Evolutionary conservation across 2,797 vertebrate genomes (phyloP), one percentile per base, ranked within the genome.

Genomic region (Cynodonichthys magdalenae): DNA sequence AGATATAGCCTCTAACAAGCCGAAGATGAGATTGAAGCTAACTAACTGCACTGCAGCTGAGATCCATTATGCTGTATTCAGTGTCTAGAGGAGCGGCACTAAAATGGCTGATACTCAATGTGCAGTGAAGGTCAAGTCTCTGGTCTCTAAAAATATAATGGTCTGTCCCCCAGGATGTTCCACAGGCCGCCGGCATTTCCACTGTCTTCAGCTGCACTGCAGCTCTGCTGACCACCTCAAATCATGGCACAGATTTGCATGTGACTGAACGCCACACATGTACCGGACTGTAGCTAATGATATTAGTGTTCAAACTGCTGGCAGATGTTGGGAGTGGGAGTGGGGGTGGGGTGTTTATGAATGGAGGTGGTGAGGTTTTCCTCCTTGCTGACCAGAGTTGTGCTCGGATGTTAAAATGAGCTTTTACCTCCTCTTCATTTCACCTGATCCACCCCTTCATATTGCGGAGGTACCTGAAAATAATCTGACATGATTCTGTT

Each of bases 71-170:
- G 84, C 83, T 81, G 80, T 77, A 81, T 85, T 86, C 78, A 76
- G 83, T 77, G 76, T 82, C 71, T 79, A 53, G 79, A 86, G 83
- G 76, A 90, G 88, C 66, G 36, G 82, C 83, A 60, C 87, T 90
- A 90, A 91, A 90, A 93, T 90, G 90, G 91, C 89, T 91, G 89
- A 92, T 91, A 89, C 74, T 91, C 84, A 68, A 73, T 81, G 87
- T 87, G 89, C 86, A 85, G 87, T 92, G 90, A 94, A 94, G 92
- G 93, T 93, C 92, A 91, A 92, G 88, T 87, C 81, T 73, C 77
- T 85, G 69, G 69, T 84, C 83, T 88, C 91, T 92, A 93, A 90
- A 93, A 93, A 94, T 93, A 93, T 89, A 87, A 90, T 83, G 87
- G 88, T 92, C 89, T 90, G 87, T 90, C 89, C 91, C 92, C 83